Base-by-base conservation (phyloP, 1,140 invertebrate species). In the Drosophila tani region DNA sequence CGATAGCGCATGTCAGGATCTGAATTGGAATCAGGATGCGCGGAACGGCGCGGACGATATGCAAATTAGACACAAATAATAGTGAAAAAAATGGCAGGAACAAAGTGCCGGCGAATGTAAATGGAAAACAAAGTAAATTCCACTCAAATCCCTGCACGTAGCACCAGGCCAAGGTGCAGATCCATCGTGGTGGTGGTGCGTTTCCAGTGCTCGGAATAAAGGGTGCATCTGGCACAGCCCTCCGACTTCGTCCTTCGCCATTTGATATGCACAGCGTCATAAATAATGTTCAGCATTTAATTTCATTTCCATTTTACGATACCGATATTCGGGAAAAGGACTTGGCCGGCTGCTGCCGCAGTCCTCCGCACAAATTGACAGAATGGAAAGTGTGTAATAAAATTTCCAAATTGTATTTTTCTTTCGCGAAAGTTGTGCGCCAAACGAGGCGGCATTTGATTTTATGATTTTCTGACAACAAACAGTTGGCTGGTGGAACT, bases 281-380 rank as follows among this genome's bases (percentile, higher is more conserved):
- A 90, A 90, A 90, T 90, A 90, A 90, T 90, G 85, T 90, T 90
- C 85, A 82, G 75, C 85, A 76, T 91, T 90, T 90, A 90, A 90
- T 90, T 90, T 90, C 85, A 90, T 91, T 91, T 91, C 85, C 85
- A 90, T 90, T 90, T 90, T 91, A 91, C 86, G 86, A 90, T 88
- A 81, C 78, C 81, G 84, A 87, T 88, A 81, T 90, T 76, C 78
- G 46, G 69, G 35, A 51, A 43, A 57, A 49, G 38, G 45, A 60
- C 58, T 50, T 43, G 15, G 53, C 50, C 67, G 40, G 67, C 75
- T 77, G 45, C 27, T 49, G 58, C 45, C 51, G 38, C 59, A 64
- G 45, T 58, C 2, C 62, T 45, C 41, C 35, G 62, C 67, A 60
- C 74, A 73, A 87, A 79, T 77, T 78, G 70, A 77, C 84, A 75